A percentile compares a stretch with the other conserved stretches of the same genome.
phyloP scores from a whole-genome alignment of 2,888 invertebrate species.

The Rosalia funebris region DNA sequence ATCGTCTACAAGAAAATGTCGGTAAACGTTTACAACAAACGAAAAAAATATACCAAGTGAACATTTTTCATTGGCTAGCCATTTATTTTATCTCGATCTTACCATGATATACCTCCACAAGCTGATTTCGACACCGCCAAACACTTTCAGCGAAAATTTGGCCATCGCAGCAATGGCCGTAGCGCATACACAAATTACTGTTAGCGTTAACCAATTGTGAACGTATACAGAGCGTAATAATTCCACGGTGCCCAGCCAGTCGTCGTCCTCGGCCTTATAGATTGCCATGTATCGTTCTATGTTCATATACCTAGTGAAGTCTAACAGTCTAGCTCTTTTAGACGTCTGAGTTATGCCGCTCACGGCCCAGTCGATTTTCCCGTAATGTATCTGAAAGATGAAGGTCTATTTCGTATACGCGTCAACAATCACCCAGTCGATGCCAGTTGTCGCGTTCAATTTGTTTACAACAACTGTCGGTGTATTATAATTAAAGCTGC shows the following conservation, averaged over 20 bases:
- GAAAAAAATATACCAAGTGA: not conserved
- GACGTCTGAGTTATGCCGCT: conserved; percentile 34
- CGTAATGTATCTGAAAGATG: conserved; percentile 23
- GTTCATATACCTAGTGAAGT: conserved; percentile 36
- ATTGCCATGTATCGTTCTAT: not conserved
- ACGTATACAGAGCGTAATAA: not conserved
- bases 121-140: not conserved
- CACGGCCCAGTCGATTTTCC: conserved; percentile 36
- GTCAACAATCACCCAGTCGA: too few relatives aligned
- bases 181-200: not conserved
- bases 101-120: not conserved
- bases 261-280: not conserved
- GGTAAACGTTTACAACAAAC: not conserved
- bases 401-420: too few relatives aligned
- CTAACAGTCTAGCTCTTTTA: conserved; percentile 25
- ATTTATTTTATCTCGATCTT: not conserved
- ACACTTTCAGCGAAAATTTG: conserved; percentile 1
- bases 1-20: conserved; percentile 2
- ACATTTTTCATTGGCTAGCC: not conserved
- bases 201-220: not conserved
- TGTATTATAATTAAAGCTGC: too few relatives aligned
- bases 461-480: too few relatives aligned
- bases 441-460: too few relatives aligned
- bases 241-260: not conserved
- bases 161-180: not conserved